Base-by-base conservation (phyloP, 2,113 vertebrate genomes). In the Stegostoma tigrinum region DNA sequence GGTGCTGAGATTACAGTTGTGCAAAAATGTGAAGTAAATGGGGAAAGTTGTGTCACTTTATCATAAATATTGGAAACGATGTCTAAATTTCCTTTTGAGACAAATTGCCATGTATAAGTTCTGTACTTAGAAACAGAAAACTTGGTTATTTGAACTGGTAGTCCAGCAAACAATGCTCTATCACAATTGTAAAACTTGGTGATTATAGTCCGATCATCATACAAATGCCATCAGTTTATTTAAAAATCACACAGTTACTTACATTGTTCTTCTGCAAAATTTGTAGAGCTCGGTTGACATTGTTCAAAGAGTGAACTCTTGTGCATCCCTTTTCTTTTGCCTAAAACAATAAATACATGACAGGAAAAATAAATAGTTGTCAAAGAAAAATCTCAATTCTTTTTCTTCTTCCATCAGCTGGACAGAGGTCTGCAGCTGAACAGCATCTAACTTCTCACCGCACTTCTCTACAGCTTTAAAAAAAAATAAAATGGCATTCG, bases 251-350 rank as follows among this genome's bases (percentile, higher is more conserved):
- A 24, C 94, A 64, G 96, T 96, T 96, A 98, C 99, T 99, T 97
- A 99, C 99, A 96, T 99, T 99, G 97, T 99, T 99, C 97, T 99
- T 99, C 97, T 98, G 98, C 97, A 99, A 97, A 97, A 99, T 97
- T 96, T 98, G 98, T 96, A 99, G 98, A 96, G 99, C 99, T 95
- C 99, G 98, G 98, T 99, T 99, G 97, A 99, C 99, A 98, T 99
- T 99, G 97, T 99, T 99, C 96, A 99, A 97, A 86, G 99, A 98
- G 97, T 99, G 99, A 97, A 99, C 99, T 96, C 98, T 98, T 48
- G 99, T 98, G 97, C 98, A 98, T 96, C 99, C 99, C 96, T 98
- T 99, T 97, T 99, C 99, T 97, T 98, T 99, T 96, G 98, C 98
- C 99, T 99, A 96, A 45, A 97, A 96, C 89, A 97, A 97, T 97